A percentile compares a stretch with the other conserved stretches of the same genome.
phyloP scores from a whole-genome alignment of 1,140 invertebrate genomes.

The Diachasma alloeum region DNA sequence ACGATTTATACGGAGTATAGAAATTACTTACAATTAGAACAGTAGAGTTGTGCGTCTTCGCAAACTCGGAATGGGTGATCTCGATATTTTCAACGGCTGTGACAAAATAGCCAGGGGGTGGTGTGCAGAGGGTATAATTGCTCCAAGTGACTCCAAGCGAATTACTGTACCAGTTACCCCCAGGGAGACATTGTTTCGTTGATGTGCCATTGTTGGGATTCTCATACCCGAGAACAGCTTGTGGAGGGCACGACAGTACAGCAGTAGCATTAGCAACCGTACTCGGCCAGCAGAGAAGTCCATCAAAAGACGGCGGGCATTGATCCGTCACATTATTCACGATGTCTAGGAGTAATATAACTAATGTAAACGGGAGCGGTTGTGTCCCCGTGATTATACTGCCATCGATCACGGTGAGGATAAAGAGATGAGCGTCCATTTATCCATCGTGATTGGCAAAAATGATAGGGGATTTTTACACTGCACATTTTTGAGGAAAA shows the following conservation, averaged over 20 bases:
- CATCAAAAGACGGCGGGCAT: constrained; percentile 56
- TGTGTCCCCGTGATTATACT: background rate
- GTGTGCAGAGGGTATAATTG: constrained; percentile 53
- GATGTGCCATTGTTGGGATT: constrained; percentile 30
- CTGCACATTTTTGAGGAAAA: background rate
- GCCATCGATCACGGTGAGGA: background rate
- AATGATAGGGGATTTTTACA: background rate
- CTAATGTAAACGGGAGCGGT: background rate
- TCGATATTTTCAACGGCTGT: constrained; percentile 21
- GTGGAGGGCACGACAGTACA: constrained; percentile 48
- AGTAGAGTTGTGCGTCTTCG: constrained; percentile 20
- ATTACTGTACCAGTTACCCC: constrained; percentile 50
- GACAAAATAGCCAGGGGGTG: constrained; percentile 26
- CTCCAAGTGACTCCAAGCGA: constrained; percentile 42
- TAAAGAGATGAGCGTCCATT: background rate
- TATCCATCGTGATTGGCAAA: background rate
- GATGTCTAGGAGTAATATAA: constrained; percentile 15
- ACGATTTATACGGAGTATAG: no score
- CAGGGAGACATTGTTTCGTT: constrained; percentile 46
- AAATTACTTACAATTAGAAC: constrained; percentile 29
- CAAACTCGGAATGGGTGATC: constrained; percentile 29
- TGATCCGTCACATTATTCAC: constrained; percentile 16
- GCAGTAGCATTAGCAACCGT: constrained; percentile 39
- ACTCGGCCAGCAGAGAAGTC: constrained; percentile 56
- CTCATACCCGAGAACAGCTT: constrained; percentile 32